A percentile compares a stretch with the other conserved stretches of the same genome.
phyloP scores from a whole-genome alignment of 2,888 invertebrate species.

The Chrysodeixis includens region DNA sequence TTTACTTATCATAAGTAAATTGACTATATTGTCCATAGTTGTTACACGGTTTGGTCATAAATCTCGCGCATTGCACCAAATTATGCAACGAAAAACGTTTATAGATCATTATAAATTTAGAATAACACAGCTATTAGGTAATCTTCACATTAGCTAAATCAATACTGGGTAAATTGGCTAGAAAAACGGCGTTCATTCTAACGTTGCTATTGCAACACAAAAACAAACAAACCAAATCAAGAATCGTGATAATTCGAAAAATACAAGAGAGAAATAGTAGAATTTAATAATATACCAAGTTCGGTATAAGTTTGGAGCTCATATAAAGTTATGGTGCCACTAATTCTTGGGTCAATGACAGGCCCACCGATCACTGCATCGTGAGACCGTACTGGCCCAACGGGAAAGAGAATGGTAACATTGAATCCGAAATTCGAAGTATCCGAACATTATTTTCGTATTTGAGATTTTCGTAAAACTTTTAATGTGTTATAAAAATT shows the following conservation, averaged over 20 bases:
- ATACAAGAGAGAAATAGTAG: conserved; percentile 16
- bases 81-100: too few species aligned
- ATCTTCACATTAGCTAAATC: background rate
- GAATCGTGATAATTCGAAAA: conserved; percentile 13
- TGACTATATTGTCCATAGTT: background rate
- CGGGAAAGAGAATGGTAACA: conserved; percentile 51
- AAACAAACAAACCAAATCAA: conserved; percentile 15
- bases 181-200: background rate
- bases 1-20: background rate
- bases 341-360: conserved; percentile 66
- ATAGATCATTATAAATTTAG: background rate
- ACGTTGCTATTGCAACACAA: background rate
- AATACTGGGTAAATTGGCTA: background rate
- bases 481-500: conserved; percentile 12
- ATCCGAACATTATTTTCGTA: conserved; percentile 13
- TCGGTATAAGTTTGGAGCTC: conserved; percentile 25
- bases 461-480: conserved; percentile 24
- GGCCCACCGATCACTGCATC: conserved; percentile 57
- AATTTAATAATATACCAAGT: conserved; percentile 28
- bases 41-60: background rate
- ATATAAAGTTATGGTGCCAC: conserved; percentile 46
- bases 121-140: background rate
- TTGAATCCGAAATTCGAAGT: too few species aligned
- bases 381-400: conserved; percentile 57
- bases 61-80: background rate